These are phyloP conservation scores for Agrochola macilenta DNA, from an alignment of 2,888 invertebrate species.

Conservation along the genomic window DNA sequence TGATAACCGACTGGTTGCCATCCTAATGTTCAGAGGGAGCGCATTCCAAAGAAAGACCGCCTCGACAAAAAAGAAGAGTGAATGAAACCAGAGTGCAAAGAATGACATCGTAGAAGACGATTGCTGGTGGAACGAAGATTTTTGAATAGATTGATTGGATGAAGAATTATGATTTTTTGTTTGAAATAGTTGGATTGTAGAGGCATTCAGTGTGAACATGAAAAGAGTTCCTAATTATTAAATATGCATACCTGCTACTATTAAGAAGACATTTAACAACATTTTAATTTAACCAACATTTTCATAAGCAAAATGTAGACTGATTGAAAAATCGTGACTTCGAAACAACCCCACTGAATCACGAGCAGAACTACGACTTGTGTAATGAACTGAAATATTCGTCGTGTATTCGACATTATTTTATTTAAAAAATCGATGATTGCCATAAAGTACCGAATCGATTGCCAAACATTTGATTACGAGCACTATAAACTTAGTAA, in stretches of 20 bases:
- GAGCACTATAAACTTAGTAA: conserved; percentile 50
- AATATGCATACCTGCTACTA: neutral
- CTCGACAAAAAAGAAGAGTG: too few relatives aligned
- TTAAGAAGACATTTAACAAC: neutral
- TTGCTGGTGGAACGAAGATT: too few relatives aligned
- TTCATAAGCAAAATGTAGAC: conserved; percentile 4
- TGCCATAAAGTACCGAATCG: conserved; percentile 30
- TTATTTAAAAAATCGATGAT: conserved; percentile 21
- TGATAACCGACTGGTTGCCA: too few relatives aligned
- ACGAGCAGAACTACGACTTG: conserved; percentile 34
- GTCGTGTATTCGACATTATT: conserved; percentile 19
- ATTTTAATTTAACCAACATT: neutral
- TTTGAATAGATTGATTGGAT: too few relatives aligned
- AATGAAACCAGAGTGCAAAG: too few relatives aligned
- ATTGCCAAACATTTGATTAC: conserved; percentile 53
- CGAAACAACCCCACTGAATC: conserved; percentile 21
- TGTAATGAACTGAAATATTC: conserved; percentile 49
- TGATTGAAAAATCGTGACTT: conserved; percentile 47
- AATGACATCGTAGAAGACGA: too few relatives aligned
- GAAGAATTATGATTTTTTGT: too few relatives aligned
- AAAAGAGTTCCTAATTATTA: neutral
- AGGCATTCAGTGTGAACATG: neutral
- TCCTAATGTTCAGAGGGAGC: too few relatives aligned
- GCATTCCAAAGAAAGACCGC: too few relatives aligned
- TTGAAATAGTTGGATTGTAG: neutral